Base-by-base conservation (phyloP, 2,888 invertebrate genomes). In the Metalampra italica region DNA sequence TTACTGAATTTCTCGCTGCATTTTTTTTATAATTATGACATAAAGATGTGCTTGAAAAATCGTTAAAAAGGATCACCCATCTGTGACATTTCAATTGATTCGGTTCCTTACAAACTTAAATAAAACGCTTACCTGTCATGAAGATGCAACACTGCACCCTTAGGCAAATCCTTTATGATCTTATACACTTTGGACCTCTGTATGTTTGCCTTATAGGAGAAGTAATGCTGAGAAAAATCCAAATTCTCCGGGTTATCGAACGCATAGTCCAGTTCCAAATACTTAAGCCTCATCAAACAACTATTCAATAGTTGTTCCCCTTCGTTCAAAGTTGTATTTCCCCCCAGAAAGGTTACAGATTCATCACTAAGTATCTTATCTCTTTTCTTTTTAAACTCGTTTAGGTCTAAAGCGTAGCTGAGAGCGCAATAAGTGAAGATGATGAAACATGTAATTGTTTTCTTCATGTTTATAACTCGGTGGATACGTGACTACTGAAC, bases 101-200 rank as follows among this genome's bases (percentile, higher is more conserved):
- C n/a, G 5, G 22, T 22, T 3, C 22, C 5, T 3, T 3, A 22
- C 5, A 22, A 22, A 22, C 5, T 3, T 22, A 22, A 22, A 3
- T 22, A 22, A 22, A 22, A 22, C 5, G 5, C 22, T 3, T 22
- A 5, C 49, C 92, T 91, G 55, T 94, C 92, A 65, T 95, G 95
- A 0, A 92, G 87, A 68, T 95, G 95, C 9, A 95, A 73, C 0
- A 92, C 91, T 0, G 91, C 93, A 3, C 94, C 96, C 78, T 96
- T 96, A 0, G 96, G 96, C 89, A 96, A 90, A 30, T 75, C 76
- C 52, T 90, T 83, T 9, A 96, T 91, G 7, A 94, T 85, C 57
- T 91, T 75, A 64, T 92, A 95, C 0, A 95, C 92, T 52, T 91
- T 83, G 0, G 94, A 94, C 0, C 82, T 59, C 3, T 90, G 82